Conservation (phyloP, 2,888 invertebrate genomes). For the Pseudococcus longispinus region DNA sequence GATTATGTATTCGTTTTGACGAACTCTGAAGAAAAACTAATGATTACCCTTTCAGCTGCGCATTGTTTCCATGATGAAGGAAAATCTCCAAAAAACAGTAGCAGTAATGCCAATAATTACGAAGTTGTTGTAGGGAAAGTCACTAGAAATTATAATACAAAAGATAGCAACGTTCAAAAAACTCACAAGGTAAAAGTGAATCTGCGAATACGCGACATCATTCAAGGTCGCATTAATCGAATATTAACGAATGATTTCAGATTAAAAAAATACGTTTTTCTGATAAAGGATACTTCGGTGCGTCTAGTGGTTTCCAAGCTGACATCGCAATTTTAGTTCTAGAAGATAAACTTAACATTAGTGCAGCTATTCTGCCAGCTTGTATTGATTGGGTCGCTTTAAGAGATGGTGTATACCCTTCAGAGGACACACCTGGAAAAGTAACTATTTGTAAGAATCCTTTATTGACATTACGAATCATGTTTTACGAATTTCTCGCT, state of each 20-base stretch:
- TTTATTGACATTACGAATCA: no score
- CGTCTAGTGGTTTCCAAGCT: constrained; percentile 52
- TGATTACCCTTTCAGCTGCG: background rate
- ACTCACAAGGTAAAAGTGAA: background rate
- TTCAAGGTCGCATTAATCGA: no score
- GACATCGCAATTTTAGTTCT: constrained; percentile 58
- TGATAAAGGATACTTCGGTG: constrained; percentile 49
- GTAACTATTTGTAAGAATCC: constrained; percentile 41
- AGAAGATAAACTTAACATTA: constrained; percentile 52
- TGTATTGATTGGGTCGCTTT: constrained; percentile 57
- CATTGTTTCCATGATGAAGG: constrained; percentile 29
- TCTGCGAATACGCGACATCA: background rate
- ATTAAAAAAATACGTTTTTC: background rate
- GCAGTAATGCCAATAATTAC: background rate
- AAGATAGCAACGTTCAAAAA: background rate
- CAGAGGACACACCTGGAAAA: constrained; percentile 55
- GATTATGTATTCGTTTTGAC: no score
- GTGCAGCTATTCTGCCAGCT: constrained; percentile 58
- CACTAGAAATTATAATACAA: background rate
- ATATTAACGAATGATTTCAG: background rate
- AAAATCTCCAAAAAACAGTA: background rate
- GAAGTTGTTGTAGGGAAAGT: constrained; percentile 7
- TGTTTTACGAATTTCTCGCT: no score
- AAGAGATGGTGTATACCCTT: background rate
- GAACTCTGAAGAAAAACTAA: no score